Evolutionary conservation across 2,888 invertebrate species (phyloP), one percentile per base, ranked within the genome.

Genomic region (Hyalella azteca): DNA sequence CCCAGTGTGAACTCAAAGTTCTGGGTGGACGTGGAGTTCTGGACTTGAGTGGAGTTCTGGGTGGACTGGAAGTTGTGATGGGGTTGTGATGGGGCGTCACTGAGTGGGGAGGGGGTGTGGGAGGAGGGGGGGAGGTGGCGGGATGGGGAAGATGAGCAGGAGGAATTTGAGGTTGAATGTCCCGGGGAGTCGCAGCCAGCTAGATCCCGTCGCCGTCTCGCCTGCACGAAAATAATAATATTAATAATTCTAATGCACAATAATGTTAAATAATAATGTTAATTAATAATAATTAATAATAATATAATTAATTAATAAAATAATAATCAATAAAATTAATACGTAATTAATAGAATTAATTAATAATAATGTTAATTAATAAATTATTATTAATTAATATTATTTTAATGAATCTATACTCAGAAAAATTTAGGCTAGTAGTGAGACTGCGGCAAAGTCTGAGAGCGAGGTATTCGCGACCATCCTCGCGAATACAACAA

Each of bases 1-100:
- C 79, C 77, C 32, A 81, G 79, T 22, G 81, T 80, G 22, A 76
- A 77, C 48, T 79, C 81, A 78, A 79, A 79, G 59, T 73, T 9
- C 29, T 59, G 45, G 11, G 45, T 11, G n/a, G n/a, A 15, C 15
- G 45, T 11, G 9, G 45, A 45, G 45, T 45, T 9, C 15, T 15
- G 45, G 45, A 45, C 45, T 15, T 15, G 15, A 11, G n/a, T n/a
- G 45, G 45, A 11, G 45, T 9, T 45, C 45, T 15, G 11, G 11
- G 11, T 11, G 15, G 11, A 15, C 11, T 45, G 45, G 45, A 15
- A 15, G 9, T 9, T 45, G 45, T 36, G 66, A 36, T 15, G 59
- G 19, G 59, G 36, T 66, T n/a, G 36, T 9, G 5, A n/a, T n/a
- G n/a, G n/a, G n/a, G n/a, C n/a, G n/a, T n/a, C n/a, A n/a, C n/a